A percentile compares a stretch with the other conserved stretches of the same genome.
phyloP scores from a whole-genome alignment of 2,797 vertebrate genomes.

The Sphaeramia orbicularis region DNA sequence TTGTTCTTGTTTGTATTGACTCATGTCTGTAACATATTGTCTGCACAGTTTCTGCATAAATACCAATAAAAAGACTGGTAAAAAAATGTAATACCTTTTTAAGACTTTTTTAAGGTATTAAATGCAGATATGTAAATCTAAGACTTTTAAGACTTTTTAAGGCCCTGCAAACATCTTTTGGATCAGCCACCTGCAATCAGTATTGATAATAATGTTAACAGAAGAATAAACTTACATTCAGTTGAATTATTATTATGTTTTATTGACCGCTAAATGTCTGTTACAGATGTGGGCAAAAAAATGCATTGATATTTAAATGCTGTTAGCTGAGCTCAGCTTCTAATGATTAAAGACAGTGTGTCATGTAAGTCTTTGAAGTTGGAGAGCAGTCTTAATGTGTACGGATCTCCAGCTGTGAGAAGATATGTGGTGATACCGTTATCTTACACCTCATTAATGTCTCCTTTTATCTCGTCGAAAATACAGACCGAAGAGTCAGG shows the following conservation, averaged over 20 bases:
- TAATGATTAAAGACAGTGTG: slow-evolving; percentile 2
- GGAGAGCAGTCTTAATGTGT: slow-evolving; percentile 15
- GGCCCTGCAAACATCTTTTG: neutral
- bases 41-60: too few relatives aligned
- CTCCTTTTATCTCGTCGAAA: slow-evolving; percentile 17
- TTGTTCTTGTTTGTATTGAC: too few relatives aligned
- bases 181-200: neutral
- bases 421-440: slow-evolving; percentile 22
- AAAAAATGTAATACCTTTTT: too few relatives aligned
- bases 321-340: neutral
- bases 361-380: slow-evolving; percentile 22
- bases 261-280: too few relatives aligned
- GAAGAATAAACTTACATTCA: neutral
- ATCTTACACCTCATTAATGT: slow-evolving; percentile 19
- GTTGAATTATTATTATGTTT: too few relatives aligned
- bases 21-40: too few relatives aligned
- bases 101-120: too few relatives aligned
- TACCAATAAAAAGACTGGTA: too few relatives aligned
- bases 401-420: slow-evolving; percentile 15
- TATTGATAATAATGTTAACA: neutral
- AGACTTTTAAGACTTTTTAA: too few relatives aligned
- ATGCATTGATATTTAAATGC: too few relatives aligned
- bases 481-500: slow-evolving; percentile 7
- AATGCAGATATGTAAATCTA: too few relatives aligned
- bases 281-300: too few relatives aligned